Evolutionary conservation across 2,797 vertebrate genomes (phyloP).

Genomic region (Pterois miles): DNA sequence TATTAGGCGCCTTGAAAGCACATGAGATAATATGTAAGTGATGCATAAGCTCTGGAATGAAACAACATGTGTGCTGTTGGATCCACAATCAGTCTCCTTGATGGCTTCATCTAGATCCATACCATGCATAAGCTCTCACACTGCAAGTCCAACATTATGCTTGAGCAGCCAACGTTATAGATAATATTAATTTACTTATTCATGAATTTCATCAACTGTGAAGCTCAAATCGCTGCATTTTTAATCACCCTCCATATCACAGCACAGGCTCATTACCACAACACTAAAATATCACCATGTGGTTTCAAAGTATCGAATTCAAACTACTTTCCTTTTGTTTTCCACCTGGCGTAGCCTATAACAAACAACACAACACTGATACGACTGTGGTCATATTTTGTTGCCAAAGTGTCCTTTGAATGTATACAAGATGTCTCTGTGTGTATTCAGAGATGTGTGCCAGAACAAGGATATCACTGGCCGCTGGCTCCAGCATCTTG

Average conservation of each 20-base stretch:
- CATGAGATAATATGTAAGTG: not conserved
- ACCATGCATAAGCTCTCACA: not conserved
- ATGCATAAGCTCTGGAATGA: conserved; percentile 6
- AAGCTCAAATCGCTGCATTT: conserved; percentile 67
- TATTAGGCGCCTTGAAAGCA: not conserved
- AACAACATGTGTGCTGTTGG: not conserved
- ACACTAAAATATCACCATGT: not conserved
- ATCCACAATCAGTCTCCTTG: conserved; percentile 42
- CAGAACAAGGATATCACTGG: no score
- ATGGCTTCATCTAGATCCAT: conserved; percentile 64
- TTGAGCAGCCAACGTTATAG: conserved; percentile 63
- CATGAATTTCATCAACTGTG: conserved; percentile 70
- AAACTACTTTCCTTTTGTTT: not conserved
- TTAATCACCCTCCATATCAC: conserved; percentile 56
- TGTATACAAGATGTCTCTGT: no score
- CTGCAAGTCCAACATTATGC: conserved; percentile 66
- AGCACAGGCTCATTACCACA: conserved; percentile 21
- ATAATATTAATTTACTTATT: conserved; percentile 75
- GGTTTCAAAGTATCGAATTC: not conserved
- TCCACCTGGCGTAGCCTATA: not conserved
- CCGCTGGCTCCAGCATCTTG: no score
- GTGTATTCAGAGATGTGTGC: no score
- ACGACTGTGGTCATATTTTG: no score
- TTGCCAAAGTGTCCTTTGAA: no score
- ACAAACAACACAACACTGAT: not conserved